Base-by-base conservation (phyloP, 2,888 invertebrate species). In the Osmoderma eremita region DNA sequence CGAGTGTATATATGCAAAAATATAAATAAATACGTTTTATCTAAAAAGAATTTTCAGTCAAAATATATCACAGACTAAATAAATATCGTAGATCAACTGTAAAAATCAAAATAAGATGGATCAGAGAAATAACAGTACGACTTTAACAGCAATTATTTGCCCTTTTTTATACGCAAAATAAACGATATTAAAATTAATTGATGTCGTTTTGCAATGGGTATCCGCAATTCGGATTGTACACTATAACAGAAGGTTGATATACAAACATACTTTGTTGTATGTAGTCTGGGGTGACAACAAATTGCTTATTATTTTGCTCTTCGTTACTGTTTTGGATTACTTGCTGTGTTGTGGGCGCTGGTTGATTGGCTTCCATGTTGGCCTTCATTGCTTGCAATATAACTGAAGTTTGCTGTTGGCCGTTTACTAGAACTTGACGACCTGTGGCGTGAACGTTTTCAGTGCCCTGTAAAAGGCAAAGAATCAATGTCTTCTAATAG, bases 211-310 rank as follows among this genome's bases (percentile, higher is more conserved):
- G 82, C 82, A 80, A 77, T 81, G 81, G 81, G 80, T 81, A 80
- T 65, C 79, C 77, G 76, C 80, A 81, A 75, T 82, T 82, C 69
- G 82, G 82, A 78, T 82, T 82, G 75, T 80, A 82, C 72, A 82
- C 82, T 69, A 82, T 82, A 74, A 82, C 82, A 72, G 82, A 82
- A 75, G 81, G 80, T 76, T 81, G 81, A 75, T 79, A 81, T 74
- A 81, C 73, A 69, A 82, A 88, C 91, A 89, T 86, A 94, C 95
- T 95, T 88, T 96, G 95, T 81, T 95, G 95, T 75, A 96, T 94
- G 79, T 95, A 95, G 83, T 95, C 94, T 63, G 94, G 93, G 12
- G 95, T 95, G 69, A 96, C 87, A 74, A 94, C 91, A 83, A 95
- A 95, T 83, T 93, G 88, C 68, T 80, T 75, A 69, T 81, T 81